Evolutionary conservation across 2,113 vertebrate species (phyloP).

Genomic region (Podilymbus podiceps): DNA sequence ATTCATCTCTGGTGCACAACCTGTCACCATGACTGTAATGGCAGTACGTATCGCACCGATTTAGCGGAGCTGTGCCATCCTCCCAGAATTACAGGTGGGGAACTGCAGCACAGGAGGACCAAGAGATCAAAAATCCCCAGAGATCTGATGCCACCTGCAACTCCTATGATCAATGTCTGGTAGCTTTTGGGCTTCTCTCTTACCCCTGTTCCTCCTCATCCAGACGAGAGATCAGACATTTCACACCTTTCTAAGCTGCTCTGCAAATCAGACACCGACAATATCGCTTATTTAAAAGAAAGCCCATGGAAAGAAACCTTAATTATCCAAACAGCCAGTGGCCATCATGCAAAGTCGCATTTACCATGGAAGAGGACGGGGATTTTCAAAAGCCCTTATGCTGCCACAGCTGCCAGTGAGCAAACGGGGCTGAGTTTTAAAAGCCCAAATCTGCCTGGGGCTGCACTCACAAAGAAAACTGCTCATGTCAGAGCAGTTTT

Average conservation of each 20-base stretch:
- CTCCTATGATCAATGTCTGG: not conserved
- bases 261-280: not conserved
- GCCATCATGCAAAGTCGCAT: not conserved
- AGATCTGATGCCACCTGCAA: not conserved
- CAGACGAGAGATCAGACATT: not conserved
- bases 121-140: not conserved
- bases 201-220: not conserved
- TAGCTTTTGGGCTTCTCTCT: not conserved
- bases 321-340: not conserved
- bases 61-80: not conserved
- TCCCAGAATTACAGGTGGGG: not conserved
- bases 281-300: not conserved
- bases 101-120: not conserved
- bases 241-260: not conserved
- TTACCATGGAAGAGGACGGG: not conserved
- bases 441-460: not conserved
- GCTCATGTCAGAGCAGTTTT: not conserved
- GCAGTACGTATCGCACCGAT: not conserved
- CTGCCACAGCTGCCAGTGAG: not conserved
- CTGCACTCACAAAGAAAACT: not conserved
- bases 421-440: not conserved
- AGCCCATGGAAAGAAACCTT: not conserved
- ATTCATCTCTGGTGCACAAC: not conserved
- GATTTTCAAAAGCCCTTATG: not conserved
- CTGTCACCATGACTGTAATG: fast-evolving